Conservation (phyloP, 2,113 vertebrate species). For the Forbesichthys papilliferus region DNA sequence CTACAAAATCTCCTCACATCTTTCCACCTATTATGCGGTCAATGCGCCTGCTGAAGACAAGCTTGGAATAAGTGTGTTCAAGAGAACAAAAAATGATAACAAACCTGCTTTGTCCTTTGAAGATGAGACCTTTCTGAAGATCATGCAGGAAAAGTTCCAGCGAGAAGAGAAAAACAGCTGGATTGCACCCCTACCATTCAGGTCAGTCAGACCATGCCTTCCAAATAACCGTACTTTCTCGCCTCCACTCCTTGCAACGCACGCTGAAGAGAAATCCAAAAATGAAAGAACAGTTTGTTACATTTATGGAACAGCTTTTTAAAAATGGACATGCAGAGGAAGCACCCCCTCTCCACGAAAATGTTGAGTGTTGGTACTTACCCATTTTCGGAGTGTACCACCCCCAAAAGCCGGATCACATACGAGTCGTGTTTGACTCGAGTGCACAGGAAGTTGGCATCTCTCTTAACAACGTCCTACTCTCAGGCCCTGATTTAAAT, state of each 20-base stretch:
- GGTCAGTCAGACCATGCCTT: slow-evolving; percentile 2
- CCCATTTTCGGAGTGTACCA: slow-evolving; percentile 36
- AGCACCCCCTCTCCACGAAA: slow-evolving; percentile 2
- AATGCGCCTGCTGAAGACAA: background rate
- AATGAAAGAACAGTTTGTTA: slow-evolving; percentile 8
- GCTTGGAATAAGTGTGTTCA: slow-evolving; percentile 4
- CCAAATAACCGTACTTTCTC: slow-evolving; percentile 19
- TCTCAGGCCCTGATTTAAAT: background rate
- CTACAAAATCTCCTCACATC: background rate
- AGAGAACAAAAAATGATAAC: slow-evolving; percentile 11
- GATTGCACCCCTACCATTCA: slow-evolving; percentile 31
- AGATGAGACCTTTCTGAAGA: slow-evolving; percentile 2
- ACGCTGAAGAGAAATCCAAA: slow-evolving; percentile 18
- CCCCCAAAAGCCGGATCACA: slow-evolving; percentile 29
- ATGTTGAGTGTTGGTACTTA: slow-evolving; percentile 34
- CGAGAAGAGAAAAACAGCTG: slow-evolving; percentile 14
- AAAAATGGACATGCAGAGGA: slow-evolving; percentile 28
- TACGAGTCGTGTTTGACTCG: slow-evolving; percentile 2
- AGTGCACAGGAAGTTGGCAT: background rate
- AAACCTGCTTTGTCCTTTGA: background rate
- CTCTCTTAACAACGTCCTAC: background rate
- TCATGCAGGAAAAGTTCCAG: slow-evolving; percentile 1
- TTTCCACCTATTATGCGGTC: background rate
- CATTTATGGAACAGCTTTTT: slow-evolving; percentile 39
- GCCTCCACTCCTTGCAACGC: slow-evolving; percentile 11